Base-by-base conservation (phyloP, 2,113 vertebrate genomes). In the Calonectris borealis region DNA sequence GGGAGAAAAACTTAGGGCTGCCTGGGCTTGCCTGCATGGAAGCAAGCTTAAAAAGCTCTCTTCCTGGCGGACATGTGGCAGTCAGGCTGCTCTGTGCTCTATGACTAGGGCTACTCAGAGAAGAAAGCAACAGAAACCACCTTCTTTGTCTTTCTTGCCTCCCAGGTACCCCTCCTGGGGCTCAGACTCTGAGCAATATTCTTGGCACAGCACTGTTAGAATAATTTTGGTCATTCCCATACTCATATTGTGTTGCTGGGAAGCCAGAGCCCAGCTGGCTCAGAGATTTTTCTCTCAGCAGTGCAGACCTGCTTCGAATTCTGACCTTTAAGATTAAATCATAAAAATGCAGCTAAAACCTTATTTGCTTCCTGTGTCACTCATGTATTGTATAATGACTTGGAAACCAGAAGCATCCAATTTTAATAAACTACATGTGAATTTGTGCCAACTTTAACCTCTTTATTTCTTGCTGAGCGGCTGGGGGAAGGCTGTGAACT, bases 261-360 rank as follows among this genome's bases (percentile, higher is more conserved):
- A 94, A 77, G 51, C 27, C 40, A 82, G 60, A 82, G 34, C 26
- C 25, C 57, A 65, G 29, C 61, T 82, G 92, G 61, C 81, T 93
- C 24, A 7, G 62, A 64, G 46, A 64, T 71, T 86, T 88, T 88
- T 93, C 58, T 92, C 42, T 93, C 42, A 21, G 73, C 61, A 65
- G 18, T 89, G 68, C 57, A 79, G 57, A 69, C 32, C 38, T 46
- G 54, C 60, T 93, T 94, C 4, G 1, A 94, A 73, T 89, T 94
- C 76, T 13, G 6, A 24, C 42, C 40, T 83, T 69, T 86, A 79
- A 85, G 86, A 91, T 70, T 72, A 73, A 95, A 76, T 83, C 55
- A 93, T 86, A 80, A 90, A 95, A 97, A 91, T 48, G 48, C 44
- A 77, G 32, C 57, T 89, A 58, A 89, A 94, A 54, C 13, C 51